phyloP scores from a whole-genome alignment of 1,140 invertebrate species.

The Chironomus tepperi region DNA sequence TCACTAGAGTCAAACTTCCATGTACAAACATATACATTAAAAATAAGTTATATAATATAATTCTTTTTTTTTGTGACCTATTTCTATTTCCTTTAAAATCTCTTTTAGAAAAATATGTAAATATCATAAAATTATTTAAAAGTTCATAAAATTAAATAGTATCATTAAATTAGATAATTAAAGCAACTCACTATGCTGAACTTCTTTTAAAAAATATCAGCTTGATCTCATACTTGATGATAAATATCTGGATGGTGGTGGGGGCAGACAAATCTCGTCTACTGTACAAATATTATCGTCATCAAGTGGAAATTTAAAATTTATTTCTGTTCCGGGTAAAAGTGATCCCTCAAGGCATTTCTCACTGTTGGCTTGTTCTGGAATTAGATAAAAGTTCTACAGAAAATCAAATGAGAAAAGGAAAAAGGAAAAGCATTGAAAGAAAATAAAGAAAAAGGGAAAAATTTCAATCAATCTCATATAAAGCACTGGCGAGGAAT shows the following conservation, averaged over 20 bases:
- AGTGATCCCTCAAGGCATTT: slow-evolving; percentile 29
- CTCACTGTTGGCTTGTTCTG: slow-evolving; percentile 24
- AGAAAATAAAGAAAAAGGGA: no score
- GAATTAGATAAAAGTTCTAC: slow-evolving; percentile 11
- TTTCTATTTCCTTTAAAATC: neutral
- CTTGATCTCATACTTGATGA: neutral
- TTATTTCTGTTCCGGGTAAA: slow-evolving; percentile 36
- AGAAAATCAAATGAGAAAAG: no score
- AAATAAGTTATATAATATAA: no score
- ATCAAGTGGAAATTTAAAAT: slow-evolving; percentile 39
- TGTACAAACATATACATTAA: no score
- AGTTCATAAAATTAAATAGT: neutral
- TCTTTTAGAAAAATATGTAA: neutral
- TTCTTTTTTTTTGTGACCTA: no score
- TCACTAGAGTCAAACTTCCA: no score
- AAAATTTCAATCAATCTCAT: no score
- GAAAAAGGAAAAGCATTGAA: no score
- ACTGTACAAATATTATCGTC: slow-evolving; percentile 40
- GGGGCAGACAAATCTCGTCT: slow-evolving; percentile 36
- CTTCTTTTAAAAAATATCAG: neutral
- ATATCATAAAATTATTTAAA: neutral
- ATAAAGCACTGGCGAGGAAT: neutral
- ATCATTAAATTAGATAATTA: neutral
- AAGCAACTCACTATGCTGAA: slow-evolving; percentile 18
- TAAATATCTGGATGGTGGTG: slow-evolving; percentile 30